A percentile compares a stretch with the other conserved stretches of the same genome.
phyloP scores from a whole-genome alignment of 2,888 invertebrate species.

The Isotomurus palustris region DNA sequence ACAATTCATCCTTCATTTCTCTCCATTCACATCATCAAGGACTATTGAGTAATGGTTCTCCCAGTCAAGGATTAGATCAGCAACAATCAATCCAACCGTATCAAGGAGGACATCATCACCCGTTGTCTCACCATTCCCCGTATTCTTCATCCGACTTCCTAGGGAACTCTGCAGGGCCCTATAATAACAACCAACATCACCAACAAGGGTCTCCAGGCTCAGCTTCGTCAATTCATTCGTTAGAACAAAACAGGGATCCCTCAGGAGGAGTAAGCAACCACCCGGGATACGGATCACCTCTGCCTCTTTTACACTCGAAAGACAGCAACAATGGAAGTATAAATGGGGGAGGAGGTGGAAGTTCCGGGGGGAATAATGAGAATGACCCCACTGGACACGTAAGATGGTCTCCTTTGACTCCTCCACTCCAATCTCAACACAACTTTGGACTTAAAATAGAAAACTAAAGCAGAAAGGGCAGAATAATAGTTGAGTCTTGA shows the following conservation, averaged over 20 bases:
- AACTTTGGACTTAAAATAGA: conserved; percentile 10
- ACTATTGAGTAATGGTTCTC: no score
- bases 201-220: conserved; percentile 2
- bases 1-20: conserved; percentile 11
- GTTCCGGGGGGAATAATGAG: background rate
- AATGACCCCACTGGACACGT: conserved; percentile 8
- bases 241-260: background rate
- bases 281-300: background rate
- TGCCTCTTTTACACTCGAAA: background rate
- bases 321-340: background rate
- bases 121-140: background rate
- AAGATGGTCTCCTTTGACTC: conserved; percentile 42
- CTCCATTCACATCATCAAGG: conserved; percentile 24
- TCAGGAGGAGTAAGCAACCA: background rate
- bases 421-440: conserved; percentile 31
- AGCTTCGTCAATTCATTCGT: background rate
- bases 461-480: no score
- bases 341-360: conserved; percentile 14
- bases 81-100: background rate
- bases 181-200: background rate
- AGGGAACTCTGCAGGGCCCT: no score
- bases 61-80: background rate
- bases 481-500: no score
- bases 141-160: background rate
- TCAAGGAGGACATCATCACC: background rate